These are phyloP conservation scores for Sebastes alutus DNA, from an alignment of 2,797 vertebrate species.

Conservation along the genomic window DNA sequence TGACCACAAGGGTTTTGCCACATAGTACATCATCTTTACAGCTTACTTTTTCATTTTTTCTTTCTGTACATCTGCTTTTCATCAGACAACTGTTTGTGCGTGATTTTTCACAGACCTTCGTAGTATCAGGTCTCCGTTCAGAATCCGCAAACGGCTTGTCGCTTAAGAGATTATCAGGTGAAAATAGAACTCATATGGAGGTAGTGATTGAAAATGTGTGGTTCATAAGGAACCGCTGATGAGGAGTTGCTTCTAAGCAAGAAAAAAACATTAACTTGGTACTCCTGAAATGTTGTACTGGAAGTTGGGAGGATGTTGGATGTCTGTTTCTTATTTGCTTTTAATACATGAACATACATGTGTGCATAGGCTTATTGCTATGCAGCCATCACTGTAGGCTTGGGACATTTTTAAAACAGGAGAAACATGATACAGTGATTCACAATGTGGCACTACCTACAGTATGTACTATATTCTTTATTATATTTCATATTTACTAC, in stretches of 20 bases:
- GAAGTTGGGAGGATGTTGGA: slow-evolving; percentile 17
- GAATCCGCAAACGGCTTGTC: slow-evolving; percentile 48
- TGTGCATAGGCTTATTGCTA: background rate
- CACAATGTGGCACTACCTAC: background rate
- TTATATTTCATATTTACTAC: background rate
- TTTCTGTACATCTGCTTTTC: slow-evolving; percentile 65
- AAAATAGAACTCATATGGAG: slow-evolving; percentile 57
- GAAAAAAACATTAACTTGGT: background rate
- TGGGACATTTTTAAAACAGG: background rate
- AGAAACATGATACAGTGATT: background rate
- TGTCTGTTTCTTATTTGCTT: slow-evolving; percentile 30
- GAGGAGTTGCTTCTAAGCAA: slow-evolving; percentile 23
- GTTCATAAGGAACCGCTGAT: slow-evolving; percentile 40
- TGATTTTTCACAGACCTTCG: slow-evolving; percentile 52
- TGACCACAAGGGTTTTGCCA: slow-evolving; percentile 47
- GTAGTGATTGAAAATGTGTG: slow-evolving; percentile 44
- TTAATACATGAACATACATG: background rate
- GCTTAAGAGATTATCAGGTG: slow-evolving; percentile 62
- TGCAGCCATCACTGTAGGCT: background rate
- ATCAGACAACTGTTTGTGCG: slow-evolving; percentile 49
- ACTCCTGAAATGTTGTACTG: background rate
- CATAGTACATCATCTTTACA: slow-evolving; percentile 64
- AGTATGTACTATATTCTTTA: background rate
- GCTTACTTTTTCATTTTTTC: slow-evolving; percentile 55
- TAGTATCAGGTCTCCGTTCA: slow-evolving; percentile 52